Conservation (phyloP, 2,888 invertebrate species). For the Alloplasta piceator region DNA sequence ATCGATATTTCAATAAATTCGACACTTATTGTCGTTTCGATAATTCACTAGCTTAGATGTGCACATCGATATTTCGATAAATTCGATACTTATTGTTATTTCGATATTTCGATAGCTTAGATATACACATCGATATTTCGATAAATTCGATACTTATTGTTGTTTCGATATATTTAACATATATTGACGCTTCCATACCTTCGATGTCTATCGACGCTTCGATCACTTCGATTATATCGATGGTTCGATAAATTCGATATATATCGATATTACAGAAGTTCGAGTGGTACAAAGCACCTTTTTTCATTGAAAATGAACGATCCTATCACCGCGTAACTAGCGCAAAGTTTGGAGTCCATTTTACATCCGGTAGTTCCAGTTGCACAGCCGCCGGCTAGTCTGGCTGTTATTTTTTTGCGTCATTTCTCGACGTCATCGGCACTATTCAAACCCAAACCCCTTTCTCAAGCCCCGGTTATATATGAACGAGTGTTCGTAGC, state of each 20-base stretch:
- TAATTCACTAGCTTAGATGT: too few relatives aligned
- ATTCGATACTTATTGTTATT: not conserved
- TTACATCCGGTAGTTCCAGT: not conserved
- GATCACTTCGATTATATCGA: not conserved
- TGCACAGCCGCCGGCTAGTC: conserved; percentile 76
- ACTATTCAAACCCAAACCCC: conserved; percentile 62
- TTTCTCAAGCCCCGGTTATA: conserved; percentile 53
- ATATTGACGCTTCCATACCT: too few relatives aligned
- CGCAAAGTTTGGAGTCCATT: conserved; percentile 17
- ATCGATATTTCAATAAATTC: not conserved
- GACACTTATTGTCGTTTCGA: too few relatives aligned
- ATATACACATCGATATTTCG: not conserved
- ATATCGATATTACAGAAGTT: not conserved
- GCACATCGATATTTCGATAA: too few relatives aligned
- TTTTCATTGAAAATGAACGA: conserved; percentile 1
- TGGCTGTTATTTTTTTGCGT: conserved; percentile 80
- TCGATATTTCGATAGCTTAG: not conserved
- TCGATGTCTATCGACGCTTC: too few relatives aligned
- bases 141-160: not conserved
- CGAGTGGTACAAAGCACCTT: not conserved
- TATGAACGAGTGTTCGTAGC: conserved; percentile 36
- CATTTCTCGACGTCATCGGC: conserved; percentile 82
- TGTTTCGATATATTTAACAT: too few relatives aligned
- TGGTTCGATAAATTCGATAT: not conserved
- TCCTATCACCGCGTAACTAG: conserved; percentile 1